These are phyloP conservation scores for Parauchenoglanis ngamensis DNA, from an alignment of 2,797 vertebrate species.

Conservation along the genomic window DNA sequence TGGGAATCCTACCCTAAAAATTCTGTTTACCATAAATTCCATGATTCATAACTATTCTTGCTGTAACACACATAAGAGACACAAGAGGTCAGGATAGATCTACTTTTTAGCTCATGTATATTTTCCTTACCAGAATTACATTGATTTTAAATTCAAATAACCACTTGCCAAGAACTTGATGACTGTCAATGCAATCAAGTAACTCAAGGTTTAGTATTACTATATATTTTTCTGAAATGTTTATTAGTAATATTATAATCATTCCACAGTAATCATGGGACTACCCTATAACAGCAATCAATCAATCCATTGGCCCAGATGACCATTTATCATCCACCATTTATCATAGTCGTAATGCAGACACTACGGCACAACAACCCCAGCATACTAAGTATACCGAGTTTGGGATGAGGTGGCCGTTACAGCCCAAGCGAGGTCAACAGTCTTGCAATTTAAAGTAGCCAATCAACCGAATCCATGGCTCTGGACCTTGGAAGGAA, in stretches of 20 bases:
- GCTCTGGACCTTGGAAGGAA: too few species aligned
- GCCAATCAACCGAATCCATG: too few species aligned
- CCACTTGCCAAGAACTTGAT: neutral
- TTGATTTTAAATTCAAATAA: neutral
- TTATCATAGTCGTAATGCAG: too few species aligned
- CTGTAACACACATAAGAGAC: constrained; percentile 29
- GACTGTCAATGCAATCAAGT: neutral
- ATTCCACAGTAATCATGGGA: neutral
- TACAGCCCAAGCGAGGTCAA: too few species aligned
- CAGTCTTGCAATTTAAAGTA: too few species aligned
- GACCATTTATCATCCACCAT: too few species aligned
- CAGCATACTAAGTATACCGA: too few species aligned
- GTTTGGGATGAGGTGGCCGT: too few species aligned
- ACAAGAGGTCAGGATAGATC: constrained; percentile 49
- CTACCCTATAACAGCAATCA: neutral
- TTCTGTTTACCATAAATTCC: neutral
- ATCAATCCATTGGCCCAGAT: too few species aligned
- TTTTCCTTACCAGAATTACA: too few species aligned
- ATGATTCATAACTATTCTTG: neutral
- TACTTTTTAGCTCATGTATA: neutral
- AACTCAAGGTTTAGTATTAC: neutral
- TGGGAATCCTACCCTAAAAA: neutral
- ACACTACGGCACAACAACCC: too few species aligned
- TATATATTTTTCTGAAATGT: neutral
- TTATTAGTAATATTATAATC: neutral